Conservation (phyloP, 2,113 vertebrate genomes). For the Danionella cerebrum region DNA sequence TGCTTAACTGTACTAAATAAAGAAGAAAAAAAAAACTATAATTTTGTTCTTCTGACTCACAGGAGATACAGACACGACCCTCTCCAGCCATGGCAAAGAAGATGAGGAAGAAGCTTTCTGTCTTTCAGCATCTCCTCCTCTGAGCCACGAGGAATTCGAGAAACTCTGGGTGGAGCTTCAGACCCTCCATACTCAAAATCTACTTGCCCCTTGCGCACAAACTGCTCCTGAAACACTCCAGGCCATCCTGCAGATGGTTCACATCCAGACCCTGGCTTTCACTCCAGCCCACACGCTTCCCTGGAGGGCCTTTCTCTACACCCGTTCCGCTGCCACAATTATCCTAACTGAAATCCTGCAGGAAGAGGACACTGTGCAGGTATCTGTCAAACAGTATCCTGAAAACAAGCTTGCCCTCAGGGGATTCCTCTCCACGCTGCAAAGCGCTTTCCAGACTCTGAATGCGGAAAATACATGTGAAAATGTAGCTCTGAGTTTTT, state of each 20-base stretch:
- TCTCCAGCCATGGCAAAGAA: neutral
- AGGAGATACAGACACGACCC: constrained; percentile 28
- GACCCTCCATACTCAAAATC: constrained; percentile 45
- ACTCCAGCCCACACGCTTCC: constrained; percentile 68
- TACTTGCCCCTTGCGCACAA: constrained; percentile 52
- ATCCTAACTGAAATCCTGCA: constrained; percentile 78
- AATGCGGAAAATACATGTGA: neutral
- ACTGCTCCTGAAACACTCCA: constrained; percentile 70
- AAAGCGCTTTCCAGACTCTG: constrained; percentile 62
- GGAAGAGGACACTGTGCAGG: constrained; percentile 47
- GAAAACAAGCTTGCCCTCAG: constrained; percentile 54
- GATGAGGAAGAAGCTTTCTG: too few species aligned
- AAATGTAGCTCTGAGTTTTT: too few species aligned
- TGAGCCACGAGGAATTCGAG: constrained; percentile 73
- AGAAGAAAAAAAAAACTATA: too few species aligned
- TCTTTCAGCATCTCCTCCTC: too few species aligned
- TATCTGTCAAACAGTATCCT: constrained; percentile 74
- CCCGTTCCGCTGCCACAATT: constrained; percentile 65
- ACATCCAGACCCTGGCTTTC: constrained; percentile 87
- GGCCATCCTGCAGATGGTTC: constrained; percentile 77
- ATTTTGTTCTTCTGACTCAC: constrained; percentile 16
- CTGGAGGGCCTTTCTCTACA: constrained; percentile 87
- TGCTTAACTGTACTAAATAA: too few species aligned
- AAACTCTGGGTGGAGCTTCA: constrained; percentile 64
- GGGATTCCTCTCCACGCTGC: constrained; percentile 67